Evolutionary conservation across 53 echinoderm and acorn worm species (phyloP).

Genomic region (Antedon mediterranea): DNA sequence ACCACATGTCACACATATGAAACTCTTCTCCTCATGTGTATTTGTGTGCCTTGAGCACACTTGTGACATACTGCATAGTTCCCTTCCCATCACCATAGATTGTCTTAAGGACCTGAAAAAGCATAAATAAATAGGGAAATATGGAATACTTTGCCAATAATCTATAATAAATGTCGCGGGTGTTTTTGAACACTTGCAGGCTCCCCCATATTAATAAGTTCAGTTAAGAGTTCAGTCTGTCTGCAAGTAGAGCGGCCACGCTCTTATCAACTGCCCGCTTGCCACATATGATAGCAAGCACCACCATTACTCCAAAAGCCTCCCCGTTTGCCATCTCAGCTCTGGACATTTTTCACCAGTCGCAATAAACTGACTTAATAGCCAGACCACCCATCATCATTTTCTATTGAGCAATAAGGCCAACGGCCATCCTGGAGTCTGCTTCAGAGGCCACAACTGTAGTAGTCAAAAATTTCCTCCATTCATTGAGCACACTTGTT

Average conservation of each 20-base stretch:
- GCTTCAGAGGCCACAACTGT: slow-evolving; percentile 35
- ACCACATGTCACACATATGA: too few species aligned
- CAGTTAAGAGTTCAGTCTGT: too few species aligned
- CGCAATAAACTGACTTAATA: too few species aligned
- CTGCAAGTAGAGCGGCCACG: slow-evolving; percentile 17
- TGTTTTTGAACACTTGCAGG: too few species aligned
- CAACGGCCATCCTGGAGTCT: slow-evolving; percentile 19
- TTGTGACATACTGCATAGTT: slow-evolving; percentile 48
- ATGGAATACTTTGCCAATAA: too few species aligned
- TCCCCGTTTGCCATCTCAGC: slow-evolving; percentile 12
- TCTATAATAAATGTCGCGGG: too few species aligned
- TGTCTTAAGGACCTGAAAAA: slow-evolving; percentile 59
- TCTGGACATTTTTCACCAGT: too few species aligned
- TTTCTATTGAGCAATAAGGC: slow-evolving; percentile 27
- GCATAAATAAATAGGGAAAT: too few species aligned
- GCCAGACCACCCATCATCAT: too few species aligned
- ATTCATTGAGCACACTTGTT: slow-evolving; percentile 43
- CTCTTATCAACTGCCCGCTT: too few species aligned
- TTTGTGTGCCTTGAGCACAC: slow-evolving; percentile 40
- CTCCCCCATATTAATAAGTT: too few species aligned
- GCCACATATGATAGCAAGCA: slow-evolving; percentile 24
- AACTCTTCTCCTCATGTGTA: too few species aligned
- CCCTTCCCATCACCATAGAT: slow-evolving; percentile 32
- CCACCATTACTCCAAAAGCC: slow-evolving; percentile 14
- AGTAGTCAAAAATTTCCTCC: slow-evolving; percentile 41